phyloP scores from a whole-genome alignment of 1,140 invertebrate genomes.

The Trichonephila clavipes region DNA sequence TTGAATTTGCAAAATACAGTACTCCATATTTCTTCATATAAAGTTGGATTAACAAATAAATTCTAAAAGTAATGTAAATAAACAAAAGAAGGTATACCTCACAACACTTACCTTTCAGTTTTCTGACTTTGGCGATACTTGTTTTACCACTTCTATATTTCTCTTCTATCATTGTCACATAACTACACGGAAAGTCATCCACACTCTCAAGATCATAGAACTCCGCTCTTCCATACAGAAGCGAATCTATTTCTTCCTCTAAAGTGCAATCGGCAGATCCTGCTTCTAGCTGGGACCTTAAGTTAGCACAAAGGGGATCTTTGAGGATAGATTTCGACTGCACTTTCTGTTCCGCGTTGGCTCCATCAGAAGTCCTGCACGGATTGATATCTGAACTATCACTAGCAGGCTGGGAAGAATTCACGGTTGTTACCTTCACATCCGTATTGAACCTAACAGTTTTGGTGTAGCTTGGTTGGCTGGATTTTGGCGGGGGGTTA shows the following conservation, averaged over 20 bases:
- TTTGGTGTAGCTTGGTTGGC: slow-evolving; percentile 69
- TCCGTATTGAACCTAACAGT: slow-evolving; percentile 77
- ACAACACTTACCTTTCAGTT: slow-evolving; percentile 78
- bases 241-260: slow-evolving; percentile 80
- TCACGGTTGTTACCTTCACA: slow-evolving; percentile 48
- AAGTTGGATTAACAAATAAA: too few species aligned
- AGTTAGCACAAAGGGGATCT: slow-evolving; percentile 77
- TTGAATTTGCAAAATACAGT: too few species aligned
- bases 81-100: neutral
- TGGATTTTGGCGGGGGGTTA: neutral
- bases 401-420: neutral
- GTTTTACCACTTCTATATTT: slow-evolving; percentile 78
- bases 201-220: slow-evolving; percentile 74
- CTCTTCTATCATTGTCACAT: slow-evolving; percentile 80
- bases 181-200: slow-evolving; percentile 78
- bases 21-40: too few species aligned
- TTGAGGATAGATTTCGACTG: slow-evolving; percentile 78
- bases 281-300: slow-evolving; percentile 75
- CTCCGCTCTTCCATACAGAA: slow-evolving; percentile 79
- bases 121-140: slow-evolving; percentile 79
- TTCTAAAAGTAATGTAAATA: too few species aligned
- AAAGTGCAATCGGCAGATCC: slow-evolving; percentile 74
- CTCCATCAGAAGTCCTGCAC: slow-evolving; percentile 25
- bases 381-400: slow-evolving; percentile 10
- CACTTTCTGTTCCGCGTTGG: neutral